Evolutionary conservation across 2,888 invertebrate genomes (phyloP).

Genomic region (Eurytoma californica): DNA sequence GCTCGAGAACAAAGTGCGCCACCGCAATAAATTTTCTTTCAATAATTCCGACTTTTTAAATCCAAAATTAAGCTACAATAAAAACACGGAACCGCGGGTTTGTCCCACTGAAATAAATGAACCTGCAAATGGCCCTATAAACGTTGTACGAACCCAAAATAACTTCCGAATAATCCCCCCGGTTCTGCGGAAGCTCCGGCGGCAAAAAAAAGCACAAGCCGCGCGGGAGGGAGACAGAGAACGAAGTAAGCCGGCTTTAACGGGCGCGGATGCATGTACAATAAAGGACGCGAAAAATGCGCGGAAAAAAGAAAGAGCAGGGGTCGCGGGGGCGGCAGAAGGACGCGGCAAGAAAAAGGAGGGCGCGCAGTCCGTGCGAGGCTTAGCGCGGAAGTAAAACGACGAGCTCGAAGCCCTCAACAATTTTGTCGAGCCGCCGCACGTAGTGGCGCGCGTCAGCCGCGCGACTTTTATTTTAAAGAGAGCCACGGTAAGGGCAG

Average conservation of each 20-base stretch:
- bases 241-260: constrained; percentile 41
- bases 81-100: constrained; percentile 3
- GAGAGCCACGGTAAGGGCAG: too few relatives aligned
- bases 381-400: background rate
- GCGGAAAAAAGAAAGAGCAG: constrained; percentile 17
- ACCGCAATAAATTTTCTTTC: constrained; percentile 29
- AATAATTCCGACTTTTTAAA: constrained; percentile 26
- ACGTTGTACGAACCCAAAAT: constrained; percentile 35
- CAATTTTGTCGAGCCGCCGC: background rate
- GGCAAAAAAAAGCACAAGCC: background rate
- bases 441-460: background rate
- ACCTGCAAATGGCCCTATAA: constrained; percentile 43
- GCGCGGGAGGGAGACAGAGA: background rate
- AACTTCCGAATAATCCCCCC: constrained; percentile 49
- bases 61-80: constrained; percentile 34
- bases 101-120: constrained; percentile 35
- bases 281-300: constrained; percentile 29
- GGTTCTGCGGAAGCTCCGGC: constrained; percentile 31
- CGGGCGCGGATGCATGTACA: constrained; percentile 30
- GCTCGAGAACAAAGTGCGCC: background rate
- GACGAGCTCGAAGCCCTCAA: constrained; percentile 21
- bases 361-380: background rate
- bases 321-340: background rate
- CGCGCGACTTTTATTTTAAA: background rate
- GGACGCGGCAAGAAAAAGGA: constrained; percentile 28